A percentile compares a stretch with the other conserved stretches of the same genome.
Evolutionary conservation across 2,113 vertebrate genomes (phyloP).

Genomic region (Upupa epops): DNA sequence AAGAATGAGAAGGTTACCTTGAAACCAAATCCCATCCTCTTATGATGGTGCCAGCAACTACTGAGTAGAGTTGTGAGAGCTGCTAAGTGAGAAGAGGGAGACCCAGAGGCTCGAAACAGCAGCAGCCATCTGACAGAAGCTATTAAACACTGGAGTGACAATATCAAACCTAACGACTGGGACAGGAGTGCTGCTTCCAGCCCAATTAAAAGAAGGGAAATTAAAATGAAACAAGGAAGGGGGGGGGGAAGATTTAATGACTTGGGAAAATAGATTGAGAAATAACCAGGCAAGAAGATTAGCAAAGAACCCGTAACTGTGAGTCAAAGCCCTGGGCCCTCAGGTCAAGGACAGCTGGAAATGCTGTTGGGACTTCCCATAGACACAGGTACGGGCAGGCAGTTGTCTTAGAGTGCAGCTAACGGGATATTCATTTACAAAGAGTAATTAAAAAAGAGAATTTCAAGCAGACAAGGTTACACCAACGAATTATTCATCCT

Average conservation of each 20-base stretch:
- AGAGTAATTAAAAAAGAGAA: background rate
- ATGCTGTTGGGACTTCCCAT: background rate
- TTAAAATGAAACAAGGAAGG: background rate
- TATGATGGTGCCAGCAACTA: background rate
- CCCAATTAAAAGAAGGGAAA: background rate
- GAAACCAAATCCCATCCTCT: background rate
- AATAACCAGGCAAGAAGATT: conserved; percentile 5
- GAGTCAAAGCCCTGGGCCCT: background rate
- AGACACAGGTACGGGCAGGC: fast-evolving
- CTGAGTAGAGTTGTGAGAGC: background rate
- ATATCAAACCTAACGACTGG: background rate
- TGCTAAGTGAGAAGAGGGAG: background rate
- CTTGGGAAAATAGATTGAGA: background rate
- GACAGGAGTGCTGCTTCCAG: background rate
- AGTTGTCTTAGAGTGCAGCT: background rate
- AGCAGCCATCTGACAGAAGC: background rate
- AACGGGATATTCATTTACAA: background rate
- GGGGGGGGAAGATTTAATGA: background rate
- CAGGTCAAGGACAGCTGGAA: background rate
- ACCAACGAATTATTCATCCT: background rate
- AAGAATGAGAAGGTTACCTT: background rate
- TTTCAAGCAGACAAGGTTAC: background rate
- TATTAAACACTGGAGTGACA: background rate
- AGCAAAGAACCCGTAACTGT: background rate
- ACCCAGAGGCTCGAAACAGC: background rate